phyloP scores from a whole-genome alignment of 2,113 vertebrate genomes.

The human region DNA sequence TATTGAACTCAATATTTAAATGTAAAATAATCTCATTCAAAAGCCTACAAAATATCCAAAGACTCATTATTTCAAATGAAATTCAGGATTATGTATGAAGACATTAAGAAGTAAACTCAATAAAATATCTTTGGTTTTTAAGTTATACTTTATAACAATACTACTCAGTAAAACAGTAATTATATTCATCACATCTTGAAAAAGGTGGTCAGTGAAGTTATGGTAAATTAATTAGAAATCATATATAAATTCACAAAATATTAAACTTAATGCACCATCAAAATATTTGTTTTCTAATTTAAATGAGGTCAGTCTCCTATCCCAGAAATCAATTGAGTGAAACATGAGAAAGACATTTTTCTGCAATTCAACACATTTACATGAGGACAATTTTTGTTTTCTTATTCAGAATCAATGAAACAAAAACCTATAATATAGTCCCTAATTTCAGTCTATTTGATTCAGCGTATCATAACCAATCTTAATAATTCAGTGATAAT shows the following conservation, averaged over 20 bases:
- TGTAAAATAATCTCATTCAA: neutral
- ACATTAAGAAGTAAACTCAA: neutral
- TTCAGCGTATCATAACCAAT: neutral
- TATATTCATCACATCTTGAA: neutral
- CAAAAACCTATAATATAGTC: neutral
- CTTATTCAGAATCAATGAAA: neutral
- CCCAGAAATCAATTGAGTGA: neutral
- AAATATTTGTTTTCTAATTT: slow-evolving; percentile 51
- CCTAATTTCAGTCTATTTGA: neutral
- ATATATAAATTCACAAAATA: slow-evolving; percentile 18
- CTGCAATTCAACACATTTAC: neutral
- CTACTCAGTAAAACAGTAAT: neutral
- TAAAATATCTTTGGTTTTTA: neutral
- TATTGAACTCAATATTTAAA: neutral
- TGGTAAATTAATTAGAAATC: slow-evolving; percentile 30
- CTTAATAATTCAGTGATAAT: neutral
- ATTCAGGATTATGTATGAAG: neutral
- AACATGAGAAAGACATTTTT: neutral
- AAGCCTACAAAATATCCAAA: neutral
- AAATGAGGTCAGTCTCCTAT: slow-evolving; percentile 24
- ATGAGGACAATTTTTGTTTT: neutral
- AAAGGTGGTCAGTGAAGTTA: neutral
- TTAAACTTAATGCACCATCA: slow-evolving; percentile 22
- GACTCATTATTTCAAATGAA: neutral
- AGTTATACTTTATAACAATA: neutral